phyloP scores from a whole-genome alignment of 2,888 invertebrate species.

The Nomada ruficornis region DNA sequence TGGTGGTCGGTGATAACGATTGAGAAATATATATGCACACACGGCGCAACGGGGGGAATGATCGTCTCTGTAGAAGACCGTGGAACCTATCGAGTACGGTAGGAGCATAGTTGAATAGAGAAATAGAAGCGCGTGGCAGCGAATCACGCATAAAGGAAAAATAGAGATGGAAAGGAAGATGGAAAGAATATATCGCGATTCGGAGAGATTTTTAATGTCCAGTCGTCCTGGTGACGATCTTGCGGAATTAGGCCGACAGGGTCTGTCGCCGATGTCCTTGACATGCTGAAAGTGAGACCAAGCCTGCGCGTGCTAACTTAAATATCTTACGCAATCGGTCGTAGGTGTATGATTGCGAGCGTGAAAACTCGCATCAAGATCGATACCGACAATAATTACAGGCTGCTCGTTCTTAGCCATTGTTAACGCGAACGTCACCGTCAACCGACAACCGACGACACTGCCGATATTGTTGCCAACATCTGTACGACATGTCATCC shows the following conservation, averaged over 20 bases:
- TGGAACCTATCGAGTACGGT: too few species aligned
- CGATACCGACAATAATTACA: conserved; percentile 1
- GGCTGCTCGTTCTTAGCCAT: neutral
- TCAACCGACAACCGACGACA: neutral
- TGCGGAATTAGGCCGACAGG: conserved; percentile 72
- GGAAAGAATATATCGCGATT: conserved; percentile 10
- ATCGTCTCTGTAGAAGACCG: too few species aligned
- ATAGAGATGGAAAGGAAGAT: too few species aligned
- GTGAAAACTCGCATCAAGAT: conserved; percentile 44
- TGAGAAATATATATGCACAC: too few species aligned
- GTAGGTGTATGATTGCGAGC: conserved; percentile 69
- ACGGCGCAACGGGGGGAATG: too few species aligned
- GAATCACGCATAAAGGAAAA: neutral
- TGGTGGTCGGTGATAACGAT: too few species aligned
- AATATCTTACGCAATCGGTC: conserved; percentile 70
- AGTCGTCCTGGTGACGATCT: conserved; percentile 47
- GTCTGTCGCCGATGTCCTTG: conserved; percentile 78
- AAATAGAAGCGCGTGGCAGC: neutral
- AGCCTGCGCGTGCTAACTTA: conserved; percentile 72
- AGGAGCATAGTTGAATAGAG: too few species aligned
- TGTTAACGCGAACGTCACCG: too few species aligned
- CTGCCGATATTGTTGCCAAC: too few species aligned
- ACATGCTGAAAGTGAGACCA: conserved; percentile 80
- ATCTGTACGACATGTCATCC: too few species aligned
- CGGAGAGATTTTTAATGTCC: conserved; percentile 35